phyloP scores from a whole-genome alignment of 2,797 vertebrate species.

The Phylloscopus collybita region DNA sequence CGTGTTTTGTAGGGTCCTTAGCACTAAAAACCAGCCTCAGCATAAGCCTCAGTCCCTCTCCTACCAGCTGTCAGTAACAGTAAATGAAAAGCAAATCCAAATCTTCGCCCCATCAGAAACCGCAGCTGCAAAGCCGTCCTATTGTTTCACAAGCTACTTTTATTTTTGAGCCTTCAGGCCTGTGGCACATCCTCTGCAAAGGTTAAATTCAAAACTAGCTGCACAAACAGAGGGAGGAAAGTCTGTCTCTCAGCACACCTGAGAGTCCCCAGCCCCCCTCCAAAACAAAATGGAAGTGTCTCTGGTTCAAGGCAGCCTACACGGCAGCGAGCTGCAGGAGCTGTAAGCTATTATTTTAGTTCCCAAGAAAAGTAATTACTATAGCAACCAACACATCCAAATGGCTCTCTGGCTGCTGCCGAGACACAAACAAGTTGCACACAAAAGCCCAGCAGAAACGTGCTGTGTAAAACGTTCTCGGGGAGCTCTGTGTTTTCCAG shows the following conservation, averaged over 20 bases:
- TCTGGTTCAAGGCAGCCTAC: conserved; percentile 52
- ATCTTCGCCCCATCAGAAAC: background rate
- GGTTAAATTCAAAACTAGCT: background rate
- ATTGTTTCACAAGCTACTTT: background rate
- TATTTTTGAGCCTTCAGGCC: conserved; percentile 3
- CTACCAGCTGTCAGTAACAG: background rate
- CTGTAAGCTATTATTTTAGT: conserved; percentile 56
- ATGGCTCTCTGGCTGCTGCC: conserved; percentile 36
- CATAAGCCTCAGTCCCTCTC: background rate
- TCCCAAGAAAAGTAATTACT: conserved; percentile 67
- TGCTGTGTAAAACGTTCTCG: background rate
- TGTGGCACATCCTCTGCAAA: background rate
- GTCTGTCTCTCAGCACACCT: background rate
- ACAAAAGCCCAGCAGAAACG: conserved; percentile 41
- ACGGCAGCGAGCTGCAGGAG: conserved; percentile 45
- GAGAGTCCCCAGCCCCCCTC: background rate
- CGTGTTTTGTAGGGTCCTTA: background rate
- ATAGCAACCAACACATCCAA: conserved; percentile 64
- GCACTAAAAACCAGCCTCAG: background rate
- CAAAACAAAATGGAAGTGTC: conserved; percentile 20
- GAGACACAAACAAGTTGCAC: conserved; percentile 25
- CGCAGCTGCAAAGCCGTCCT: background rate
- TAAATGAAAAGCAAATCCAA: background rate
- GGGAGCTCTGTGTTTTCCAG: background rate
- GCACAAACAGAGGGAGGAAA: background rate